phyloP scores from a whole-genome alignment of 2,888 invertebrate genomes.

The Tiliacea aurago region DNA sequence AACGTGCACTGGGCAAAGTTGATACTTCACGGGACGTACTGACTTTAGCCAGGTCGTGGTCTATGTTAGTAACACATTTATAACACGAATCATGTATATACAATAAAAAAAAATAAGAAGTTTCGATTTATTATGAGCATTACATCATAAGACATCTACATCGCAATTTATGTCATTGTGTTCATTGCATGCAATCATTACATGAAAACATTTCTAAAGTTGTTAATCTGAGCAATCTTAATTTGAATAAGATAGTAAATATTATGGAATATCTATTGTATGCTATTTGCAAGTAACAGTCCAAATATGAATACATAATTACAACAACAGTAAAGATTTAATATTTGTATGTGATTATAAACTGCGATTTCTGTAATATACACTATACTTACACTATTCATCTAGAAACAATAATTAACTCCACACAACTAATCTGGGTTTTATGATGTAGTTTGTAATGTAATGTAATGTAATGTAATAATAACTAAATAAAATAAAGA shows the following conservation, averaged over 20 bases:
- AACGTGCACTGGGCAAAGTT: not conserved
- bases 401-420: constrained; percentile 46
- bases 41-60: not conserved
- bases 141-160: not conserved
- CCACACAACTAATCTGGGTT: constrained; percentile 33
- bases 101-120: constrained; percentile 1
- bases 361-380: constrained; percentile 32
- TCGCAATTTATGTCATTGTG: constrained; percentile 1
- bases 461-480: too few relatives aligned
- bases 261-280: constrained; percentile 39
- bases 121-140: constrained; percentile 21
- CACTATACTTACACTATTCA: constrained; percentile 30
- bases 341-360: constrained; percentile 44
- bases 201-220: constrained; percentile 24
- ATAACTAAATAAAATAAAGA: constrained; percentile 30
- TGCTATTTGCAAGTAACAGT: constrained; percentile 43
- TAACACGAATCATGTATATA: constrained; percentile 18
- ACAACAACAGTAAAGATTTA: constrained; percentile 46
- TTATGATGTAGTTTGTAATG: constrained; percentile 20
- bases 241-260: constrained; percentile 26
- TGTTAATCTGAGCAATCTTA: constrained; percentile 45
- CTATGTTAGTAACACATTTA: constrained; percentile 14
- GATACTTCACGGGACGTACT: not conserved
- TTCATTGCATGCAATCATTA: constrained; percentile 10
- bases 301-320: constrained; percentile 50